Base-by-base conservation (phyloP, 2,888 invertebrate genomes). In the Abscondita cerata region DNA sequence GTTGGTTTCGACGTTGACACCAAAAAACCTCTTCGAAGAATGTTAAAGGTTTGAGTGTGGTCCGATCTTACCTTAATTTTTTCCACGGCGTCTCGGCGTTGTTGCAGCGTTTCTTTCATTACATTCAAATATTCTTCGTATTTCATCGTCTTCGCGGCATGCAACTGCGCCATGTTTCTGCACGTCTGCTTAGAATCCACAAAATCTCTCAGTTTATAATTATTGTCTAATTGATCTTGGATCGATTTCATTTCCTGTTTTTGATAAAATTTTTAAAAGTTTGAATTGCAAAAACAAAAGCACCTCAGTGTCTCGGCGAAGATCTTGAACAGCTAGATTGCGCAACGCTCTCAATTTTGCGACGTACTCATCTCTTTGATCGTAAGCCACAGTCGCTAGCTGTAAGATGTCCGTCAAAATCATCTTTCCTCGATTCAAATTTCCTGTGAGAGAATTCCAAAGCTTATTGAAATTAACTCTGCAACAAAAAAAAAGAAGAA, bases 331-430 rank as follows among this genome's bases (percentile, higher is more conserved):
- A 51, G 89, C 89, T 66, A 90, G 87, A 68, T 92, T 92, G 73
- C 91, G 90, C 33, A 96, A 82, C 0, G 89, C 89, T 64, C 91
- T 87, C 40, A 95, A 84, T 79, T 95, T 95, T 58, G 89, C 85
- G 74, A 91, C 88, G 80, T 91, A 86, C 75, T 91, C 90, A 76
- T 91, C 95, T 63, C 95, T 84, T 79, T 94, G 93, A 80, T 95
- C 95, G 75, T 94, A 96, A 0, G 95, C 92, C 38, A 90, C 83
- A 16, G 93, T 95, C 0, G 95, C 92, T 71, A 92, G 91, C 72
- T 96, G 95, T 62, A 96, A 91, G 59, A 95, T 81, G 73, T 94
- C 94, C 69, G 92, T 86, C 76, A 95, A 93, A 72, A 90, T 87
- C 62, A 89, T 89, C 74, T 95, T 93, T 1, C 94, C 91, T 36